Evolutionary conservation across 2,113 vertebrate genomes (phyloP).

Genomic region (Lucifuga dentata): DNA sequence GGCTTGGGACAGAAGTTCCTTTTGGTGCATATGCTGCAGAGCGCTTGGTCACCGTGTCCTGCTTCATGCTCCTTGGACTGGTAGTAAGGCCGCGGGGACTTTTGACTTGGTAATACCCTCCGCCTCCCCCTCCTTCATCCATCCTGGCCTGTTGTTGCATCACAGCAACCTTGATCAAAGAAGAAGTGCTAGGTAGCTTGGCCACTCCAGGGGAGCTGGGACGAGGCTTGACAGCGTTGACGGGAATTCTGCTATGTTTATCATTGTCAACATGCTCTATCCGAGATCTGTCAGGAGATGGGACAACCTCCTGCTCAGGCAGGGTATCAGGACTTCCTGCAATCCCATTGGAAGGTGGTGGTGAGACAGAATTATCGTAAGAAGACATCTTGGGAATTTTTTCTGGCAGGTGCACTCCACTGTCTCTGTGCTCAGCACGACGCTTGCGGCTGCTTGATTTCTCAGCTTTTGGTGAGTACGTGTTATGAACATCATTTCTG

Average conservation of each 20-base stretch:
- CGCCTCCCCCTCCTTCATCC: constrained; percentile 77
- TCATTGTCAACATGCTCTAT: constrained; percentile 90
- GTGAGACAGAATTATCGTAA: constrained; percentile 86
- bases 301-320: constrained; percentile 84
- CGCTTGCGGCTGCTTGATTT: constrained; percentile 89
- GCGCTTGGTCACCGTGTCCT: constrained; percentile 87
- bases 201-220: constrained; percentile 93
- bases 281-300: constrained; percentile 81
- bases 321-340: constrained; percentile 89
- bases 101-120: constrained; percentile 84
- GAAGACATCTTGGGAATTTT: constrained; percentile 88
- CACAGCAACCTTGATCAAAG: constrained; percentile 88
- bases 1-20: constrained; percentile 85
- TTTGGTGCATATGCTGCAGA: constrained; percentile 88
- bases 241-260: constrained; percentile 91
- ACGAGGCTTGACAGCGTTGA: constrained; percentile 95
- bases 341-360: constrained; percentile 90
- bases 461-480: constrained; percentile 90
- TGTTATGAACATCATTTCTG: constrained; percentile 93
- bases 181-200: constrained; percentile 90
- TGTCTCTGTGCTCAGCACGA: constrained; percentile 88
- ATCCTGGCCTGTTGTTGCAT: constrained; percentile 90
- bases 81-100: constrained; percentile 88
- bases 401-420: constrained; percentile 86
- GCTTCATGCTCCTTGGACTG: constrained; percentile 87